Evolutionary conservation across 2,888 invertebrate genomes (phyloP).

Genomic region (Xylota segnis): DNA sequence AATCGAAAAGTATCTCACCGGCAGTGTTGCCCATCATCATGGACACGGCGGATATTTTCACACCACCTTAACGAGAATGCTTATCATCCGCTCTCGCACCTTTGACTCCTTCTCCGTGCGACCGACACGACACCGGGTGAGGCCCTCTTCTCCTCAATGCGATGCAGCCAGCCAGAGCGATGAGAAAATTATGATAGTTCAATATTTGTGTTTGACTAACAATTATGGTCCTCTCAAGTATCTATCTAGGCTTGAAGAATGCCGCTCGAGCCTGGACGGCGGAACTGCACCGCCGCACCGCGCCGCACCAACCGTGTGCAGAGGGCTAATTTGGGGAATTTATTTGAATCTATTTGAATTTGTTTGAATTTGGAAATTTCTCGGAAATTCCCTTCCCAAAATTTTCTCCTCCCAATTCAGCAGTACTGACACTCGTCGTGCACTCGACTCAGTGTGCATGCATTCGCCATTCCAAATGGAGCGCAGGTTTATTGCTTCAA

Average conservation of each 20-base stretch:
- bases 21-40: conserved; percentile 33
- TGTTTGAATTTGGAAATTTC: conserved; percentile 73
- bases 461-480: conserved; percentile 61
- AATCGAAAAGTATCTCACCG: conserved; percentile 69
- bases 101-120: conserved; percentile 51
- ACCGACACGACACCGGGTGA: background rate
- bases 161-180: conserved; percentile 30
- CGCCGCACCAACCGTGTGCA: background rate
- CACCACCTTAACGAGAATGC: conserved; percentile 58
- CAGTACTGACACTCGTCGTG: conserved; percentile 40
- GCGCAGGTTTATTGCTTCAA: conserved; percentile 40
- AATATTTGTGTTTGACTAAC: conserved; percentile 77
- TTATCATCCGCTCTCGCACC: conserved; percentile 55
- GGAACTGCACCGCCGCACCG: conserved; percentile 33
- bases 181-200: conserved; percentile 77
- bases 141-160: too few relatives aligned
- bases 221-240: conserved; percentile 74
- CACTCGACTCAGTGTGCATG: too few relatives aligned
- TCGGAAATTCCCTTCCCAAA: conserved; percentile 56
- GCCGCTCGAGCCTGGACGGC: conserved; percentile 59
- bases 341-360: conserved; percentile 32
- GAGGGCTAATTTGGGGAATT: conserved; percentile 70
- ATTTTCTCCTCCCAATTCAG: conserved; percentile 50
- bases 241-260: conserved; percentile 76
- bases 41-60: conserved; percentile 58